These are phyloP conservation scores for Melanotaenia boesemani DNA, from an alignment of 2,797 vertebrate species.

Conservation along the genomic window DNA sequence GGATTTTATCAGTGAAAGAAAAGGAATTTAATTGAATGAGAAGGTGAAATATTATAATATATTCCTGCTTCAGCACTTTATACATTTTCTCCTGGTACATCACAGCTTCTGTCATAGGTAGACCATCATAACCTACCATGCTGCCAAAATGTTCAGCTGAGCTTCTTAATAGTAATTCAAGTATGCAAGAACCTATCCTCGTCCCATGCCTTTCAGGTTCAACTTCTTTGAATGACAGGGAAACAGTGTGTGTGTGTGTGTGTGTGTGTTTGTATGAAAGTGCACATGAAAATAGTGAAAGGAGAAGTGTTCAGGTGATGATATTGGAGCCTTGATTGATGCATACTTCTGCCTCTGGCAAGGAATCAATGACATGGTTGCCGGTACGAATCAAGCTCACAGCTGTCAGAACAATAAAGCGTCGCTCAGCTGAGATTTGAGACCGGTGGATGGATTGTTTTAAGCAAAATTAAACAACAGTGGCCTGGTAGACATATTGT, in stretches of 20 bases:
- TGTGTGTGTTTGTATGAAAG: slow-evolving; percentile 7
- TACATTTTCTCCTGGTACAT: slow-evolving; percentile 29
- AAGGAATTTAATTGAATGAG: slow-evolving; percentile 3
- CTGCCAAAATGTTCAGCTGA: slow-evolving; percentile 56
- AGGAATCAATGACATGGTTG: slow-evolving; percentile 85
- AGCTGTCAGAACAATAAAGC: slow-evolving; percentile 68
- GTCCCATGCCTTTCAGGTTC: slow-evolving; percentile 57
- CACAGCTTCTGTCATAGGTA: slow-evolving; percentile 38
- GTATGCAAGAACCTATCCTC: slow-evolving; percentile 40
- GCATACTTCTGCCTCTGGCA: slow-evolving; percentile 64
- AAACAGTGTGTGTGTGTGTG: neutral
- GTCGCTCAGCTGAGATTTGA: slow-evolving; percentile 53
- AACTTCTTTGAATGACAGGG: slow-evolving; percentile 51
- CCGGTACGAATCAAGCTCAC: slow-evolving; percentile 80
- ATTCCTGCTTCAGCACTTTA: slow-evolving; percentile 17
- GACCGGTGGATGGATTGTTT: slow-evolving; percentile 59
- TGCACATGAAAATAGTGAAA: slow-evolving; percentile 56
- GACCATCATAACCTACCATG: slow-evolving; percentile 37
- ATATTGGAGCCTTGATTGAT: slow-evolving; percentile 74
- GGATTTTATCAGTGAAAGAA: neutral
- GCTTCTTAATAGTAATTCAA: slow-evolving; percentile 70
- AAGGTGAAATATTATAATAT: slow-evolving; percentile 13
- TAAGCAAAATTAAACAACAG: slow-evolving; percentile 65
- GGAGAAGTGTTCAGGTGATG: slow-evolving; percentile 73
- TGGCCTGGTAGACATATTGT: slow-evolving; percentile 44